phyloP scores from a whole-genome alignment of 35 echinoderm and acorn worm species.

The Hemicentrotus pulcherrimus region DNA sequence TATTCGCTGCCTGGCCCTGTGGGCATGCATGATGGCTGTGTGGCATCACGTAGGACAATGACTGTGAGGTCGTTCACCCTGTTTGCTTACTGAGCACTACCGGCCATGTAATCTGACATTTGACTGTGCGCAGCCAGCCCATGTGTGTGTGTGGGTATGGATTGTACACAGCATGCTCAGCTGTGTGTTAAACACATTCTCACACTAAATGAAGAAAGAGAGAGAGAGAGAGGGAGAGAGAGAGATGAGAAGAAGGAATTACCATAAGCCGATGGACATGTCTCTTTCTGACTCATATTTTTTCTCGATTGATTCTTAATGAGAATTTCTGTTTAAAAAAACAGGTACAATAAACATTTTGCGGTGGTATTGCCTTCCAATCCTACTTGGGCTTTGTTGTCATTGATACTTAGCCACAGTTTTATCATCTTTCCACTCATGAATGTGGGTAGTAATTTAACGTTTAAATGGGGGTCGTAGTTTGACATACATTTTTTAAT shows the following conservation, averaged over 20 bases:
- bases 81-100: background rate
- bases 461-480: too few relatives aligned
- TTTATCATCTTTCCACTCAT: too few relatives aligned
- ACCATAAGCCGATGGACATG: background rate
- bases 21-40: slow-evolving; percentile 29
- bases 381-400: too few relatives aligned
- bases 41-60: background rate
- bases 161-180: background rate
- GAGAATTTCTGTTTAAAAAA: background rate
- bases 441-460: too few relatives aligned
- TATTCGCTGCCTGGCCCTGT: background rate
- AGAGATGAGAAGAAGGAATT: background rate
- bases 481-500: too few relatives aligned
- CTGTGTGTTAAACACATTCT: background rate
- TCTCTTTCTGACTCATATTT: background rate
- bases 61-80: slow-evolving; percentile 32
- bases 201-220: background rate
- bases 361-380: too few relatives aligned
- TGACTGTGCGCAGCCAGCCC: background rate
- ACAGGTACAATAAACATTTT: background rate
- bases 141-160: background rate
- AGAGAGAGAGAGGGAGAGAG: background rate
- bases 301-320: background rate
- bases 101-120: background rate
- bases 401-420: too few relatives aligned